Conservation (phyloP, 2,888 invertebrate species). For the Maniola hyperantus region DNA sequence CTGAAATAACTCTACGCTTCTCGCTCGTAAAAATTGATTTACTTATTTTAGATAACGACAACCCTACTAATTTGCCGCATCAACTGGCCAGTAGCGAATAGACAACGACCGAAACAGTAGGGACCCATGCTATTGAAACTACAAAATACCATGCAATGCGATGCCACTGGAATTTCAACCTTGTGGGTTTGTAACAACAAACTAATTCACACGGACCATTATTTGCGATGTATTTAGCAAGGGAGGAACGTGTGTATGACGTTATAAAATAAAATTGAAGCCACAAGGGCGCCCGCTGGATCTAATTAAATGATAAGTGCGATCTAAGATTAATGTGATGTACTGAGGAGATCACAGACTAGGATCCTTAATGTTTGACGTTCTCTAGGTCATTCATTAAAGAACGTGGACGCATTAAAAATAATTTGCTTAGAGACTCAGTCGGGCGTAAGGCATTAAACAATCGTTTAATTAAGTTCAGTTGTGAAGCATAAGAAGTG, state of each 20-base stretch:
- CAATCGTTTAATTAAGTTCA: constrained; percentile 16
- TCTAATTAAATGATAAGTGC: constrained; percentile 82
- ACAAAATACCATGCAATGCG: constrained; percentile 44
- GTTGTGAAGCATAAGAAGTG: neutral
- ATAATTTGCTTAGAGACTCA: constrained; percentile 28
- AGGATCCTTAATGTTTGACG: constrained; percentile 44
- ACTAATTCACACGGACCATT: constrained; percentile 33
- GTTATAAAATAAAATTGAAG: constrained; percentile 82
- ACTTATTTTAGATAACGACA: constrained; percentile 4
- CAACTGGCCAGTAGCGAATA: constrained; percentile 68
- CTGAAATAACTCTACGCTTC: too few species aligned
- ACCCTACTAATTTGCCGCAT: constrained; percentile 72
- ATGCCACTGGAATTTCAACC: constrained; percentile 46
- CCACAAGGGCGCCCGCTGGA: constrained; percentile 74
- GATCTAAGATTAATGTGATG: constrained; percentile 78
- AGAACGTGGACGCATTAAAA: constrained; percentile 29
- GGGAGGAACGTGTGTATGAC: constrained; percentile 80
- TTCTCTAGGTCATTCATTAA: constrained; percentile 35
- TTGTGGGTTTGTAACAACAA: constrained; percentile 43
- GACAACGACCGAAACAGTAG: constrained; percentile 64
- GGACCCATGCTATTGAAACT: constrained; percentile 53
- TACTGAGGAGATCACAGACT: constrained; percentile 63
- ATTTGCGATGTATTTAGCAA: constrained; percentile 59
- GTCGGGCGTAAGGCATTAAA: constrained; percentile 25
- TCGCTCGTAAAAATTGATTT: neutral